Evolutionary conservation across 2,888 invertebrate genomes (phyloP).

Genomic region (Mellilla xanthometata): DNA sequence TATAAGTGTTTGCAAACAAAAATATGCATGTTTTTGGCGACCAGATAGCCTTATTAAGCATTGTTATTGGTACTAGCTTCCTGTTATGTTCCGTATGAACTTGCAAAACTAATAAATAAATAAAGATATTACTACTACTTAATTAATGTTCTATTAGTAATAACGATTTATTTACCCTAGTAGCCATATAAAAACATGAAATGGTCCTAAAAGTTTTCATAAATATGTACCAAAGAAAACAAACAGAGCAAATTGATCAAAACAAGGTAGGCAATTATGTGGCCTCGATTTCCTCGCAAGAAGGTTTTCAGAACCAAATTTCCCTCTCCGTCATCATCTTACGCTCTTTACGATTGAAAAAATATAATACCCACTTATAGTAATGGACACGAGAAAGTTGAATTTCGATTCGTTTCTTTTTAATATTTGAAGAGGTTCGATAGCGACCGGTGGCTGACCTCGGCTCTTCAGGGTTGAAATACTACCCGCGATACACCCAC

Average conservation of each 20-base stretch:
- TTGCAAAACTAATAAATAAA: too few species aligned
- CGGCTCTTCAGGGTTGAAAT: constrained; percentile 48
- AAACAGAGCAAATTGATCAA: neutral
- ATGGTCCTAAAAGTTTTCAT: too few species aligned
- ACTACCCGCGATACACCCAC: constrained; percentile 18
- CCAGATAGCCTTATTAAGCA: neutral
- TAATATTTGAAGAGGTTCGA: constrained; percentile 66
- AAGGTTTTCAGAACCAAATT: constrained; percentile 9
- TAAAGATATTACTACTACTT: too few species aligned
- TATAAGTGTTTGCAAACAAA: constrained; percentile 6
- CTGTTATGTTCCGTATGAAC: too few species aligned
- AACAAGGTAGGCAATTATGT: constrained; percentile 7
- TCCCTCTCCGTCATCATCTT: constrained; percentile 9
- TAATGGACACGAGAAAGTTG: constrained; percentile 43
- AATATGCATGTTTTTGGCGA: neutral
- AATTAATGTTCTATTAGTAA: too few species aligned
- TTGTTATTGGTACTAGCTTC: neutral
- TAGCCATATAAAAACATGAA: too few species aligned
- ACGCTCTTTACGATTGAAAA: constrained; percentile 14
- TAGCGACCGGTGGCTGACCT: constrained; percentile 54
- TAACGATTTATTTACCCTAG: too few species aligned
- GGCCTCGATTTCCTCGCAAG: constrained; percentile 2
- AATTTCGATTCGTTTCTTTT: constrained; percentile 59
- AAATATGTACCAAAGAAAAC: too few species aligned
- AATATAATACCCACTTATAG: constrained; percentile 24